A percentile compares a stretch with the other conserved stretches of the same genome.
phyloP scores from a whole-genome alignment of 2,888 invertebrate species.

The Sussaba pulchella region DNA sequence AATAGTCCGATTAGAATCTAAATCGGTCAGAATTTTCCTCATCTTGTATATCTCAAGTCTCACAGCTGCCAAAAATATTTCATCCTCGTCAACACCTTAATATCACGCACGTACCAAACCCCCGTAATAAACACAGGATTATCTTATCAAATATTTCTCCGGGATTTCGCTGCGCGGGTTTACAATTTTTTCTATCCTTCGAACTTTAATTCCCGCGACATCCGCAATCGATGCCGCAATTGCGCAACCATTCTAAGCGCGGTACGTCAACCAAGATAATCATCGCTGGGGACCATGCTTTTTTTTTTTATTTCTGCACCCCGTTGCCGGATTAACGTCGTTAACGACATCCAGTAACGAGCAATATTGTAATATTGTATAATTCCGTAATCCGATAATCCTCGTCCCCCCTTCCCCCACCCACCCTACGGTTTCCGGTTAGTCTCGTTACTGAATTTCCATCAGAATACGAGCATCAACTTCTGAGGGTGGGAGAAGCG shows the following conservation, averaged over 20 bases:
- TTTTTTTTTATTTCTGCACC: slow-evolving; percentile 9
- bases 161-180: slow-evolving; percentile 42
- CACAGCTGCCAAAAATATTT: too few relatives aligned
- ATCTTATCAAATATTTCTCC: slow-evolving; percentile 58
- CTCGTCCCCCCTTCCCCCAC: background rate
- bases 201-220: slow-evolving; percentile 38
- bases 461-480: slow-evolving; percentile 65
- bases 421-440: background rate
- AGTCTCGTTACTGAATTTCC: slow-evolving; percentile 59
- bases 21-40: too few relatives aligned
- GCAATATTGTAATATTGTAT: slow-evolving; percentile 14
- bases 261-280: slow-evolving; percentile 26
- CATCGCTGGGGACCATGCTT: slow-evolving; percentile 3
- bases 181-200: slow-evolving; percentile 33
- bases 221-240: slow-evolving; percentile 43
- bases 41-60: too few relatives aligned
- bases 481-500: slow-evolving; percentile 62
- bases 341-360: slow-evolving; percentile 30
- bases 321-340: background rate
- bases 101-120: too few relatives aligned
- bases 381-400: slow-evolving; percentile 17
- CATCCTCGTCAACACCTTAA: too few relatives aligned
- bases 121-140: too few relatives aligned
- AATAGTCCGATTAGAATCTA: too few relatives aligned
- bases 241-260: slow-evolving; percentile 56